These are phyloP conservation scores for Dendrophyllia cribrosa DNA, from an alignment of 64 coral and sea anemone genomes.

Conservation along the genomic window DNA sequence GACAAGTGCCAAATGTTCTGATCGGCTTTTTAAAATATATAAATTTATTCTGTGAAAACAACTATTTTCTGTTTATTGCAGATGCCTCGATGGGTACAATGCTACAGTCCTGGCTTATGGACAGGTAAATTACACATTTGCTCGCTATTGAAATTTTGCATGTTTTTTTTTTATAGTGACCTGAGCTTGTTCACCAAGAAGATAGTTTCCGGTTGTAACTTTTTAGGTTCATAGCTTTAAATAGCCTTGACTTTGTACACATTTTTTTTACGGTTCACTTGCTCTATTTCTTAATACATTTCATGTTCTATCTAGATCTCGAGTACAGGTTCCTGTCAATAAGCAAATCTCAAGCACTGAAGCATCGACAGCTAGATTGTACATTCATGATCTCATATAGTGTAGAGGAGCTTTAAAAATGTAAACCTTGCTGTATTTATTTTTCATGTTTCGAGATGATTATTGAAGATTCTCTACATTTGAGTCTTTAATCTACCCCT, in stretches of 20 bases:
- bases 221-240: neutral
- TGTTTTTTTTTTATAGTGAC: neutral
- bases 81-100: conserved; percentile 98
- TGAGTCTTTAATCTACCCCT: neutral
- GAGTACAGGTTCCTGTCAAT: neutral
- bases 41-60: neutral
- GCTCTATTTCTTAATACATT: neutral
- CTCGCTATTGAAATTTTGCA: neutral
- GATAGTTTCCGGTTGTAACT: neutral
- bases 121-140: conserved; percentile 73
- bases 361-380: neutral
- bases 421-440: neutral
- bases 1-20: conserved; percentile 12
- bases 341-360: neutral
- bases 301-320: neutral
- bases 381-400: neutral
- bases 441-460: conserved; percentile 18
- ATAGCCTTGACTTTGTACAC: neutral
- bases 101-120: conserved; percentile 98
- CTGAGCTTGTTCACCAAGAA: neutral
- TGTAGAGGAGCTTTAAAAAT: neutral
- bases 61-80: conserved; percentile 50
- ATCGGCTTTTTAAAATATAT: neutral
- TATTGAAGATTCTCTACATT: neutral
- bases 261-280: neutral